Evolutionary conservation across 2,888 invertebrate species (phyloP), one percentile per base, ranked within the genome.

Genomic region (Gymnoscelis rufifasciata): DNA sequence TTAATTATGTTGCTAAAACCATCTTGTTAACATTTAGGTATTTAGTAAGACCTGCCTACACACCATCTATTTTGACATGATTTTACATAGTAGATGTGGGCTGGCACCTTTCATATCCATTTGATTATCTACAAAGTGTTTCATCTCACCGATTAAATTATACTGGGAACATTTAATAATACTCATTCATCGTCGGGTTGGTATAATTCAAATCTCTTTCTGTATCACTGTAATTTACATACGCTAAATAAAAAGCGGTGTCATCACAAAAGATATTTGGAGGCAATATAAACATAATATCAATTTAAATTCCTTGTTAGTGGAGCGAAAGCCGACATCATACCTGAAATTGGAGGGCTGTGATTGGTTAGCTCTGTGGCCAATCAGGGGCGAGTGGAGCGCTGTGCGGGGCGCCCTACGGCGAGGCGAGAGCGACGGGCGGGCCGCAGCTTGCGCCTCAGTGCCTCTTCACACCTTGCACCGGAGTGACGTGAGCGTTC

Each of bases 251-350:
- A 87, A 87, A 87, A 84, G 88, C 86, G 87, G 88, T 88, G 87
- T 87, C 87, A 87, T 88, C 87, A 88, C 88, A 88, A 87, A 88
- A 87, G 81, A 87, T 83, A 83, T 88, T 87, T 87, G 87, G 86
- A 84, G 81, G 84, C 86, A 88, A 87, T 88, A 87, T 88, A 87
- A 88, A 87, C 87, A 88, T 87, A 87, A 87, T 87, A 88, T 86
- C 88, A 88, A 88, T 87, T 87, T 87, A 86, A 88, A 88, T 88
- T 88, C 84, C 88, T 88, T 83, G 88, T 88, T 88, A 88, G 88
- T 86, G 83, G 74, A 83, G 79, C 84, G 83, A 86, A 86, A 87
- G 87, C 87, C 87, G 88, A 87, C 87, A 88, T 84, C 81, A 87
- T 86, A 86, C 83, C 84, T 82, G 83, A 75, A 74, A 73, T 66